phyloP scores from a whole-genome alignment of 2,888 invertebrate species.

The Dicyrtoma fusca region DNA sequence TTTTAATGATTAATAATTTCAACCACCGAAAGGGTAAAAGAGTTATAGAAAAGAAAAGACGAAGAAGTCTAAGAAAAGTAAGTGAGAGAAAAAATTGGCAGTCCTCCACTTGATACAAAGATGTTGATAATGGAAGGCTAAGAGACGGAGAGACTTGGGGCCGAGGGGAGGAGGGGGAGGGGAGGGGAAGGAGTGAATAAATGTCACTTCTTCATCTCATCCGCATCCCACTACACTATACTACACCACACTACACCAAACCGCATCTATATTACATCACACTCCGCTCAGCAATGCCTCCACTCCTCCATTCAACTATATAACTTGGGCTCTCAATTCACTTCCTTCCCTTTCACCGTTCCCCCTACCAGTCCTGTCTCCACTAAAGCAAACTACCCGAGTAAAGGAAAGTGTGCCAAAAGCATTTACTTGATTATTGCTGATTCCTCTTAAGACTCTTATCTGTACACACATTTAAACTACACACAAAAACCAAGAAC shows the following conservation, averaged over 20 bases:
- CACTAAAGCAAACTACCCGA: neutral
- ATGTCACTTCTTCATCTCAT: constrained; percentile 37
- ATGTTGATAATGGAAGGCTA: constrained; percentile 3
- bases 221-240: constrained; percentile 5
- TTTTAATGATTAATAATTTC: constrained; percentile 48
- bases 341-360: constrained; percentile 5
- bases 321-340: neutral
- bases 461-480: neutral
- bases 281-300: no score
- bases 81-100: constrained; percentile 19
- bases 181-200: constrained; percentile 32
- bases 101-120: neutral
- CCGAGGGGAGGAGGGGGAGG: neutral
- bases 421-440: constrained; percentile 3
- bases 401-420: neutral
- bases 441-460: neutral
- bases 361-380: neutral
- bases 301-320: constrained; percentile 16
- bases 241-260: neutral
- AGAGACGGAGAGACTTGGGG: neutral
- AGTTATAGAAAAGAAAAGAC: neutral
- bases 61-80: neutral
- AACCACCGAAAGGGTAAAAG: constrained; percentile 11
- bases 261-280: neutral
- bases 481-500: neutral